Evolutionary conservation across 2,888 invertebrate species (phyloP).

Genomic region (Lasioglossum vierecki): DNA sequence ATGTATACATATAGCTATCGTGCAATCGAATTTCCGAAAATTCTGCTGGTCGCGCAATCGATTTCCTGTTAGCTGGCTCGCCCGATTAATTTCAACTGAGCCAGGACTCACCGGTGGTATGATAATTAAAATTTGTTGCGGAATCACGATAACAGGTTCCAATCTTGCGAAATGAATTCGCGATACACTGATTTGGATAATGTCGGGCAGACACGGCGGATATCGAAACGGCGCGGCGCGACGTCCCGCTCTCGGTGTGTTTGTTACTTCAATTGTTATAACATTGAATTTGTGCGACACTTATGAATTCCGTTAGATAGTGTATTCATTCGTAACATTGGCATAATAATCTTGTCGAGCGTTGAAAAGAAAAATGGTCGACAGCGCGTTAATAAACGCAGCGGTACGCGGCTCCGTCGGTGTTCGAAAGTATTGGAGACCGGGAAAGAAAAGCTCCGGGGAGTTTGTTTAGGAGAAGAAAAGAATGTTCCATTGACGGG

Average conservation of each 20-base stretch:
- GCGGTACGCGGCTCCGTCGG: not conserved
- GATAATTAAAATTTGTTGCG: conserved; percentile 80
- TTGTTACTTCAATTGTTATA: not conserved
- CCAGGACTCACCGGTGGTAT: conserved; percentile 70
- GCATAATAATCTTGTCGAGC: not conserved
- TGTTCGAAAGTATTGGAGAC: not conserved
- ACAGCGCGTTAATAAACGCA: not conserved
- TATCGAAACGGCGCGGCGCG: not conserved
- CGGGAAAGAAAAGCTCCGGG: not conserved
- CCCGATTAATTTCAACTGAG: conserved; percentile 74
- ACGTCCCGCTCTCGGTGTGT: not conserved
- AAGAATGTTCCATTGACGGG: conserved; percentile 17
- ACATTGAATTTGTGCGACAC: not conserved
- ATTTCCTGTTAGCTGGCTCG: conserved; percentile 45
- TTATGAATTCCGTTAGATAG: not conserved
- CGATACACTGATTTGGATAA: conserved; percentile 6
- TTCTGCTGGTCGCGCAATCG: conserved; percentile 43
- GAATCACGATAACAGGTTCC: conserved; percentile 70
- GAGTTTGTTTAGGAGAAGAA: conserved; percentile 1
- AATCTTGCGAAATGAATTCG: conserved; percentile 35
- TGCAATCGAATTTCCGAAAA: conserved; percentile 50
- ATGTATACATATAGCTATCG: conserved; percentile 12
- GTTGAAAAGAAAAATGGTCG: not conserved
- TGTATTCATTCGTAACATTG: not conserved
- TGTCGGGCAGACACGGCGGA: not conserved